Evolutionary conservation across 1,140 invertebrate species (phyloP), one percentile per base, ranked within the genome.

Genomic region (Listronotus bonariensis): DNA sequence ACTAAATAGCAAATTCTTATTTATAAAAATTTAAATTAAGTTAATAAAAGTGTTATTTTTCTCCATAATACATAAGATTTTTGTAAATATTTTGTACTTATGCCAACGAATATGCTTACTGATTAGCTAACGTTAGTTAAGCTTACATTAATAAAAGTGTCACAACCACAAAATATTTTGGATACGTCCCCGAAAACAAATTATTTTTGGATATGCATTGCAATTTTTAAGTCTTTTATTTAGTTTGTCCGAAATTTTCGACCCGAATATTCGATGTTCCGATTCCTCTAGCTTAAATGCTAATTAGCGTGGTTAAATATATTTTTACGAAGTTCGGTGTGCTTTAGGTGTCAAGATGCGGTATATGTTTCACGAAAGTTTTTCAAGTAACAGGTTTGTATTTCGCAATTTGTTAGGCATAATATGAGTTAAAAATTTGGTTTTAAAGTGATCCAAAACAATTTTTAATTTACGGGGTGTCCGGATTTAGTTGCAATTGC

Each of bases 301-400:
- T 36, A 3, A 17, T 45, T 45, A 18, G 15, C 26, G 46, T n/a
- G 15, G 9, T 45, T 18, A 11, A 36, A 8, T 36, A 36, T 36
- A 5, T 36, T 36, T 36, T 36, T 36, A 12, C 11, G 34, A 36
- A 12, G 11, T 36, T 10, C 8, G 3, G 34, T 36, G 7, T 4
- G 2, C 34, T 10, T 18, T 17, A 3, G 6, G 17, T 18, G 17
- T 18, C 46, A 57, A 42, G 32, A 63, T 63, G 60, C 60, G 60
- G 49, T 63, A 63, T 41, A 14, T 63, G 26, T 54, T 31, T 63
- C 53, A 54, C 17, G 60, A 63, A 10, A 45, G 7, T 63, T 63
- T 63, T 43, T n/a, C 51, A 15, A 45, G 12, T 17, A 48, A 15
- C 49, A 63, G 60, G 60, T 63, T 45, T 6, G 42, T 45, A n/a